phyloP scores from a whole-genome alignment of 2,888 invertebrate species.

The Cataglyphis livida region DNA sequence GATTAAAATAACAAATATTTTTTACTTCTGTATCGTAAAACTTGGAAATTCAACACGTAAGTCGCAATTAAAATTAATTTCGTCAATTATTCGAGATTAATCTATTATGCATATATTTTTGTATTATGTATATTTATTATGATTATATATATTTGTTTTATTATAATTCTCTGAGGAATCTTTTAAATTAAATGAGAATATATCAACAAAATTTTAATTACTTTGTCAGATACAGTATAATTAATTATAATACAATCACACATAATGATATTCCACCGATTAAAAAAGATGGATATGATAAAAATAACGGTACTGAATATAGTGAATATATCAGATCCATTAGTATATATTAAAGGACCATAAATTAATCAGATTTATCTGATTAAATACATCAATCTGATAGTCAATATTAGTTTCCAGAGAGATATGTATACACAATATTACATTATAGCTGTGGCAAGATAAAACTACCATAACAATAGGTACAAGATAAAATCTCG shows the following conservation, averaged over 20 bases:
- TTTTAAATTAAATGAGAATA: background rate
- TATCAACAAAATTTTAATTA: background rate
- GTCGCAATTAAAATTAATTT: background rate
- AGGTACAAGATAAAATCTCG: conserved; percentile 53
- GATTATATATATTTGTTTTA: background rate
- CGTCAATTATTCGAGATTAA: background rate
- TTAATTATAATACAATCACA: background rate
- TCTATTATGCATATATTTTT: background rate
- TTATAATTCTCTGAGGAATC: background rate
- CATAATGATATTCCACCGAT: background rate
- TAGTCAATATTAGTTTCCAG: conserved; percentile 66
- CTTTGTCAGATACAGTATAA: background rate
- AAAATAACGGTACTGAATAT: conserved; percentile 17
- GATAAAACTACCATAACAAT: conserved; percentile 65
- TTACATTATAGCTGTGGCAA: conserved; percentile 32
- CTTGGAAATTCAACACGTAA: background rate
- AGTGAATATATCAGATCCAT: conserved; percentile 28
- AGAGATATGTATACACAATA: conserved; percentile 19
- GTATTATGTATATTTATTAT: background rate
- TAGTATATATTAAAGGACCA: conserved; percentile 40
- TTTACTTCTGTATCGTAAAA: background rate
- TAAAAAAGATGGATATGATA: background rate
- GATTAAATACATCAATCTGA: conserved; percentile 53
- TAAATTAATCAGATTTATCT: conserved; percentile 60
- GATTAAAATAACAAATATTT: background rate